Evolutionary conservation across 2,797 vertebrate species (phyloP).

Genomic region (Steatocranus sp.): DNA sequence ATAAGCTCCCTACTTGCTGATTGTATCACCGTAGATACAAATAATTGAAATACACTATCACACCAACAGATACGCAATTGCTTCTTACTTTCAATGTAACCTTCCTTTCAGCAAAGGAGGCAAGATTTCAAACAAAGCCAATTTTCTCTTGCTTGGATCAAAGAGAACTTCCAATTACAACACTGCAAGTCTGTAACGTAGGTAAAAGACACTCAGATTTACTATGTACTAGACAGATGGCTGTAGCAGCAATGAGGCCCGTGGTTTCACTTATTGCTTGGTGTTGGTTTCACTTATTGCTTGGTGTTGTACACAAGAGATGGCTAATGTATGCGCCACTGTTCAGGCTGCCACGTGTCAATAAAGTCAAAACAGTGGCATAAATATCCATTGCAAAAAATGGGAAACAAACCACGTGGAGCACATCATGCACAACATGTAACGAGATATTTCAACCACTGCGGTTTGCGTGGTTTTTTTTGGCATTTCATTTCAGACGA

Average conservation of each 20-base stretch:
- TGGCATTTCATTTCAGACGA: slow-evolving; percentile 22
- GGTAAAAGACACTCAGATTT: neutral
- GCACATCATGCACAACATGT: slow-evolving; percentile 2
- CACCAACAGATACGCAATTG: neutral
- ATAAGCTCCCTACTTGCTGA: slow-evolving; percentile 13
- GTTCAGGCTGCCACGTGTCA: neutral
- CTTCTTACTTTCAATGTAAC: neutral
- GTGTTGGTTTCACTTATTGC: neutral
- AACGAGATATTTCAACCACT: neutral
- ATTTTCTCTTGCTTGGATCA: neutral
- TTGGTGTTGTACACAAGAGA: neutral
- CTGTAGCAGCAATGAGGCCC: neutral
- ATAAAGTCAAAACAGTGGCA: neutral
- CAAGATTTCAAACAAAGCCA: neutral
- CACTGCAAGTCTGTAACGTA: neutral
- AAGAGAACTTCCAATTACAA: neutral
- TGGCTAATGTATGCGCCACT: neutral
- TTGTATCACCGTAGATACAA: slow-evolving; percentile 19
- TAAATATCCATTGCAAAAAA: neutral
- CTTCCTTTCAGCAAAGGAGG: neutral
- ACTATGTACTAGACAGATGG: neutral
- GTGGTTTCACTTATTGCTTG: neutral
- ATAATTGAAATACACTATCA: slow-evolving; percentile 14
- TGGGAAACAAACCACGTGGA: neutral
- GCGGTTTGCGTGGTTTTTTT: slow-evolving; percentile 14